These are phyloP conservation scores for Pomatostomus ruficeps DNA, from an alignment of 2,113 vertebrate genomes.

Conservation along the genomic window DNA sequence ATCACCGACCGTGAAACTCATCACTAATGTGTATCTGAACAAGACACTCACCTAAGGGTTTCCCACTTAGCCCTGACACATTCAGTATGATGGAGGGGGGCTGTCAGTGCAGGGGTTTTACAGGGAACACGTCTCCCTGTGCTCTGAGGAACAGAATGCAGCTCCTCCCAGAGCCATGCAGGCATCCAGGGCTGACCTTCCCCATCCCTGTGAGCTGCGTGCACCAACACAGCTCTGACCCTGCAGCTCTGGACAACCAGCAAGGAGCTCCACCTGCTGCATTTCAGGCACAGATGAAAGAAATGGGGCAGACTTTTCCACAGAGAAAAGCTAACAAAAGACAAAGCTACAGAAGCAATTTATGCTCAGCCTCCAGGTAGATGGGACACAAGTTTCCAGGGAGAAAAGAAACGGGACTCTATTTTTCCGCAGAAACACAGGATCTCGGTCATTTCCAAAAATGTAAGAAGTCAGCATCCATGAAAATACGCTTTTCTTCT, in stretches of 20 bases:
- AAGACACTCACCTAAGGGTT: neutral
- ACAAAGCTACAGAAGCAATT: neutral
- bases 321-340: neutral
- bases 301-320: neutral
- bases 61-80: neutral
- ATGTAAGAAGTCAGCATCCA: neutral
- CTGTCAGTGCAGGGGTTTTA: neutral
- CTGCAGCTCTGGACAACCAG: neutral
- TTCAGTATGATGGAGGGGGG: neutral
- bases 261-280: neutral
- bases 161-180: neutral
- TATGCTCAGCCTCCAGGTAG: neutral
- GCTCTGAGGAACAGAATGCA: neutral
- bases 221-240: neutral
- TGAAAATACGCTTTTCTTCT: neutral
- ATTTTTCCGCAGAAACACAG: neutral
- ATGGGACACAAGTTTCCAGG: neutral
- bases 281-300: neutral
- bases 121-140: neutral
- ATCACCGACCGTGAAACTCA: neutral
- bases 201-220: neutral
- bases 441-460: neutral
- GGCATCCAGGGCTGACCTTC: neutral
- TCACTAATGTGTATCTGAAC: neutral
- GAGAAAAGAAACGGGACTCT: neutral